Conservation (phyloP, 35 echinoderm and acorn worm genomes). For the Chiridota heheva region DNA sequence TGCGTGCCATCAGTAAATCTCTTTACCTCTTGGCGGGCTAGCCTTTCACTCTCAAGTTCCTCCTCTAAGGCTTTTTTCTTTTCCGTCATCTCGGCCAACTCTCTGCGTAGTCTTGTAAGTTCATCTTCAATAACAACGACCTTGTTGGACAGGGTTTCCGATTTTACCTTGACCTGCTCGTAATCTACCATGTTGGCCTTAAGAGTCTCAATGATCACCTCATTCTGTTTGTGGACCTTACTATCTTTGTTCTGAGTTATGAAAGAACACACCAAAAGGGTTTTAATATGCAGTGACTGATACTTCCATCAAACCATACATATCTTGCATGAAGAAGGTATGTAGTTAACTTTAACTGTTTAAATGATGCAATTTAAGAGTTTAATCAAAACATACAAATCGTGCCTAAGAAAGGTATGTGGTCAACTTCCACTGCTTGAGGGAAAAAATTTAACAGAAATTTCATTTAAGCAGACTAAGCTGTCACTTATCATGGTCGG, state of each 20-base stretch:
- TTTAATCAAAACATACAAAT: no score
- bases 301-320: no score
- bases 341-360: neutral
- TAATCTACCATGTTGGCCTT: conserved; percentile 16
- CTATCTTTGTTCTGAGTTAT: conserved; percentile 28
- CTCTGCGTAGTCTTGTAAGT: conserved; percentile 59
- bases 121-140: conserved; percentile 56
- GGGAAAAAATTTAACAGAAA: no score
- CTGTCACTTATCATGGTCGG: no score
- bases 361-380: neutral
- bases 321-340: neutral
- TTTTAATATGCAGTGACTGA: neutral
- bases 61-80: conserved; percentile 23
- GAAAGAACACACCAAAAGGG: neutral
- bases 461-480: no score
- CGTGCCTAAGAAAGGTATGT: no score
- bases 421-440: no score
- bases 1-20: no score
- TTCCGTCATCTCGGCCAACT: conserved; percentile 39
- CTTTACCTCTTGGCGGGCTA: conserved; percentile 29
- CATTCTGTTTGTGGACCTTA: neutral
- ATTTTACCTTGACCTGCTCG: neutral
- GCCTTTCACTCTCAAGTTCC: conserved; percentile 27
- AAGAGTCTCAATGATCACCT: conserved; percentile 20
- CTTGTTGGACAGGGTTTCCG: conserved; percentile 42